These are phyloP conservation scores for Stichopus chloronotus DNA, from an alignment of 35 echinoderm and acorn worm genomes.

Conservation along the genomic window DNA sequence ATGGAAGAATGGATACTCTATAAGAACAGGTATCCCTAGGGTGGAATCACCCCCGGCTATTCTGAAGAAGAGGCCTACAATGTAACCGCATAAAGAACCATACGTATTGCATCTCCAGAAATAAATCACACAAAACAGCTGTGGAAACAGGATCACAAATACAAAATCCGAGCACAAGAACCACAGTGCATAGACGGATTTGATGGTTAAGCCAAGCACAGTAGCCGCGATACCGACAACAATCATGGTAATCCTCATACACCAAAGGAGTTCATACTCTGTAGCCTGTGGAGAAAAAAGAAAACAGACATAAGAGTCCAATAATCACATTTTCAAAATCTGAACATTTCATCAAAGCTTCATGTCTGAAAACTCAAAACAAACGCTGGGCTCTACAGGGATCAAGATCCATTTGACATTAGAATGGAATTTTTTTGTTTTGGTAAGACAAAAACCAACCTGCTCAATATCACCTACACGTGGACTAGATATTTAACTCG, in stretches of 20 bases:
- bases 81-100: conserved; percentile 83
- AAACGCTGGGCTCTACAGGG: too few relatives aligned
- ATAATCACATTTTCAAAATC: background rate
- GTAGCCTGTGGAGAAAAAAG: conserved; percentile 71
- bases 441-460: too few relatives aligned
- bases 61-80: conserved; percentile 80
- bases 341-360: background rate
- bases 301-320: background rate
- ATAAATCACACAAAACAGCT: conserved; percentile 96
- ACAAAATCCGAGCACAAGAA: conserved; percentile 99
- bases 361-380: background rate
- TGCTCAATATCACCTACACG: too few relatives aligned
- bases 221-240: conserved; percentile 71
- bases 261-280: conserved; percentile 90
- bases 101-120: conserved; percentile 91
- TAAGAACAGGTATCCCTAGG: conserved; percentile 70
- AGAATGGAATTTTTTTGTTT: too few relatives aligned
- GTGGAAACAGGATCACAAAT: conserved; percentile 93
- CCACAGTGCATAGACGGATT: conserved; percentile 94
- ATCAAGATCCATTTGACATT: too few relatives aligned
- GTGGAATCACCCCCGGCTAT: conserved; percentile 75
- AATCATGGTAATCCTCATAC: conserved; percentile 85
- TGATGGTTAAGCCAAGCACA: conserved; percentile 82
- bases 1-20: conserved; percentile 89
- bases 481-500: too few relatives aligned